phyloP scores from a whole-genome alignment of 2,888 invertebrate species.

The Malthinus seriepunctatus region DNA sequence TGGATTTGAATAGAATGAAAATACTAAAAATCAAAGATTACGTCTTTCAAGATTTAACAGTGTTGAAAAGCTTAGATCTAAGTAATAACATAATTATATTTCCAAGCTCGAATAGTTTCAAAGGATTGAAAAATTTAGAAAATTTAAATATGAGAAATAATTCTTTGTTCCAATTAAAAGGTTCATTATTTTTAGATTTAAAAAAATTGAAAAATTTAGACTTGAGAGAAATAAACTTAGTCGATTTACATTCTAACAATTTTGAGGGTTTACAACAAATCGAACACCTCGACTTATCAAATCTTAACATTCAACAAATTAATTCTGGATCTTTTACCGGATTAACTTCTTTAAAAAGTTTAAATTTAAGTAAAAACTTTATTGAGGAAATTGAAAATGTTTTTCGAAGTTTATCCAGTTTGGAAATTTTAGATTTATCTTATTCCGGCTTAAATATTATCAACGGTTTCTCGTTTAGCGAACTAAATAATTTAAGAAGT shows the following conservation, averaged over 20 bases:
- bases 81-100: slow-evolving; percentile 5
- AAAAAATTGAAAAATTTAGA: neutral
- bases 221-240: neutral
- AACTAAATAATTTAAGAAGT: too few relatives aligned
- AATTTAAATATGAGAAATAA: slow-evolving; percentile 2
- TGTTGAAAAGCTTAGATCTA: neutral
- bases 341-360: neutral
- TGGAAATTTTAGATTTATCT: too few relatives aligned
- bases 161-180: neutral
- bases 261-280: neutral
- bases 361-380: neutral
- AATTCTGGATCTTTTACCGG: slow-evolving; percentile 7
- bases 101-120: slow-evolving; percentile 5
- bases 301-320: neutral
- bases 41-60: slow-evolving; percentile 6
- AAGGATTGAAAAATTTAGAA: neutral
- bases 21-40: slow-evolving; percentile 4
- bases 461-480: too few relatives aligned
- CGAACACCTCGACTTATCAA: neutral
- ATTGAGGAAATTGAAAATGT: too few relatives aligned
- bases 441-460: too few relatives aligned
- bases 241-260: neutral
- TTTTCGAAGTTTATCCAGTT: too few relatives aligned
- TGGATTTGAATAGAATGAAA: neutral
- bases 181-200: slow-evolving; percentile 6